Evolutionary conservation across 2,113 vertebrate species (phyloP).

Genomic region (Cephalopterus ornatus): DNA sequence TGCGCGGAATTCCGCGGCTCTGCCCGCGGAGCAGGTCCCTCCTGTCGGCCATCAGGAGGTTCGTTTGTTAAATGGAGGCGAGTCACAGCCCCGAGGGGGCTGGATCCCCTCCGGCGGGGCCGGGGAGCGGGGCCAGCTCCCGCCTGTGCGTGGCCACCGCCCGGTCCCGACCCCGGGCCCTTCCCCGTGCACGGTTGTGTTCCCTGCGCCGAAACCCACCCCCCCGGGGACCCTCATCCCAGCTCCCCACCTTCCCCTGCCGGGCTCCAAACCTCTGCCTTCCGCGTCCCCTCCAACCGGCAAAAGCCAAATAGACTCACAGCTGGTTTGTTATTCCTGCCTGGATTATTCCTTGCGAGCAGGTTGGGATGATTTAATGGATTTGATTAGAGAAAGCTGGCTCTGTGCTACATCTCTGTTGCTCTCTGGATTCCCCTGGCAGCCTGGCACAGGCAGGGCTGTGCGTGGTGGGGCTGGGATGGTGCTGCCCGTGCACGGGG

Average conservation of each 20-base stretch:
- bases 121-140: neutral
- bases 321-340: constrained; percentile 16
- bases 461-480: neutral
- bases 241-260: neutral
- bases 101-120: neutral
- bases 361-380: constrained; percentile 34
- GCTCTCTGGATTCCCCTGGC: neutral
- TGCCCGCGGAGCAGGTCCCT: neutral
- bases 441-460: neutral
- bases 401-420: neutral
- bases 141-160: neutral
- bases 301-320: neutral
- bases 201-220: neutral
- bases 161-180: rapidly evolving
- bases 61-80: constrained; percentile 30
- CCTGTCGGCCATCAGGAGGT: neutral
- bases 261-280: neutral
- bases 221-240: neutral
- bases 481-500: neutral
- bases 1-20: neutral
- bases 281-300: neutral
- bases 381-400: constrained; percentile 1
- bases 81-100: neutral
- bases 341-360: constrained; percentile 7
- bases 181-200: rapidly evolving